Conservation (phyloP, 2,797 vertebrate species). For the Helostoma temminkii region DNA sequence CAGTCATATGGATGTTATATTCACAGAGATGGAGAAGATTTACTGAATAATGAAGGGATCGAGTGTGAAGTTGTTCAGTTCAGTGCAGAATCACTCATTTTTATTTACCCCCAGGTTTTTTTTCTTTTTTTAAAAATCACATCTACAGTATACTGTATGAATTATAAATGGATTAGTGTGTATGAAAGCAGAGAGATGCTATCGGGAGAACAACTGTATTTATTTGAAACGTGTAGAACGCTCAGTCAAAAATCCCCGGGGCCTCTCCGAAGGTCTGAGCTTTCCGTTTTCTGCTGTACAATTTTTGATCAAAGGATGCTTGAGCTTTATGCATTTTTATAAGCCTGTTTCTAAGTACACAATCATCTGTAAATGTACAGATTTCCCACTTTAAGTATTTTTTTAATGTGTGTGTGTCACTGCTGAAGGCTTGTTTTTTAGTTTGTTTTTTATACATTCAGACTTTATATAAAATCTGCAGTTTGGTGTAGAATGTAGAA, state of each 20-base stretch:
- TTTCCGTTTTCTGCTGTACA: constrained; percentile 31
- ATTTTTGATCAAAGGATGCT: constrained; percentile 45
- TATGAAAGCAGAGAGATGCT: constrained; percentile 33
- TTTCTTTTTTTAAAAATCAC: no score
- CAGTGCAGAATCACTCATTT: constrained; percentile 4
- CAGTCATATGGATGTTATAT: constrained; percentile 21
- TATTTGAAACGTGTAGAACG: constrained; percentile 45
- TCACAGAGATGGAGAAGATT: constrained; percentile 18
- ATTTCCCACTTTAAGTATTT: constrained; percentile 18
- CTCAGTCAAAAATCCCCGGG: constrained; percentile 27
- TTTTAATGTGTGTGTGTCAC: no score
- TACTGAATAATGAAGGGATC: constrained; percentile 19
- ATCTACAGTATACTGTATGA: constrained; percentile 25
- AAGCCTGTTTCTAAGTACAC: constrained; percentile 36
- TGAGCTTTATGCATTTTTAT: constrained; percentile 52
- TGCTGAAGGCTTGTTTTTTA: no score
- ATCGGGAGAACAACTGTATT: constrained; percentile 36
- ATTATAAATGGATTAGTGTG: constrained; percentile 44
- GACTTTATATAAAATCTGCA: no score
- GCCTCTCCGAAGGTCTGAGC: constrained; percentile 43
- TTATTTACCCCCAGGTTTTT: constrained; percentile 17
- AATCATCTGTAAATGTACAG: constrained; percentile 40
- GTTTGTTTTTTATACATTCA: no score
- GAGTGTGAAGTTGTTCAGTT: constrained; percentile 2
- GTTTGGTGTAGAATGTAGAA: no score